Evolutionary conservation across 2,888 invertebrate genomes (phyloP), one percentile per base, ranked within the genome.

Genomic region (Athetis lepigone): DNA sequence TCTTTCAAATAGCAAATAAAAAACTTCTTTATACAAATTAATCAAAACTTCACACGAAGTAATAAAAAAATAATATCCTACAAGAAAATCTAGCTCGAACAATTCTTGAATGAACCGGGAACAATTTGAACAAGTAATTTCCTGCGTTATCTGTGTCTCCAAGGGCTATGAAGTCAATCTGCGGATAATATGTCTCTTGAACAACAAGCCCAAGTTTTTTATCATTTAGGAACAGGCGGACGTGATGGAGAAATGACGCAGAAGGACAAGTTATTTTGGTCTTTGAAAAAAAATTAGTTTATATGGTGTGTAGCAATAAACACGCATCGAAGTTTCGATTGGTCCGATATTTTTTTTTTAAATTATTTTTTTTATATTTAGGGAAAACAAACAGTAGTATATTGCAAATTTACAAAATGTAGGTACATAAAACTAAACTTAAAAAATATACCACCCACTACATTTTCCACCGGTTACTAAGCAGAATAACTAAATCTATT

Each of bases 111-210:
- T 36, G 21, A 42, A 43, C 23, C 3, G 2, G 2, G 27, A 9
- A n/a, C 40, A 52, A 29, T 25, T 8, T 40, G 29, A 33, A 56
- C 25, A 42, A 37, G 39, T 29, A 21, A 50, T 72, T 46, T 50
- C 36, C 29, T 37, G n/a, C 6, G 27, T 60, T 74, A 74, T 63
- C 60, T 51, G 19, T 68, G 46, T 66, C n/a, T 19, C 54, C 47
- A 77, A 64, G 11, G 45, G 72, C 47, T 58, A 49, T 67, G 57
- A 70, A 79, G 71, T 70, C 69, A 69, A 77, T 75, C 55, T 60
- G 62, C 46, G 68, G 59, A 68, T 79, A 56, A 79, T 79, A 71
- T 79, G 67, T 50, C 52, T 47, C 56, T 62, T 64, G 23, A 58
- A 56, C 45, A 64, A 68, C 61, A 61, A 58, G 40, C 45, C 42